phyloP scores from a whole-genome alignment of 2,888 invertebrate genomes.

The Dichetophora obliterata region DNA sequence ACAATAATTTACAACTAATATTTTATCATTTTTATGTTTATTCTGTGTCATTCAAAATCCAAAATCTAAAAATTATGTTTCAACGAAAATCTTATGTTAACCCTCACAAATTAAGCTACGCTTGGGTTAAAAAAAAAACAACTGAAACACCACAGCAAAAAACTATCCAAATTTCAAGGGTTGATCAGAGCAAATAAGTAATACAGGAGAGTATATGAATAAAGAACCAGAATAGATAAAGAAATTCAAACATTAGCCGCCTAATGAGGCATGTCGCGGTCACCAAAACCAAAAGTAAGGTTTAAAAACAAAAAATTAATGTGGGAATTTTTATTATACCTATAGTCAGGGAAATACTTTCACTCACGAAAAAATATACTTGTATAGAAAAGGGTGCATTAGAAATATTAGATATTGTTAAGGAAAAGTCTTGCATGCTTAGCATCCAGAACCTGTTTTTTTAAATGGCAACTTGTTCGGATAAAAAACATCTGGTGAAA shows the following conservation, averaged over 20 bases:
- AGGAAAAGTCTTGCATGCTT: no score
- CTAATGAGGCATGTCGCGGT: constrained; percentile 35
- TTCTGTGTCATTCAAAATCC: no score
- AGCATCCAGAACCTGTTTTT: no score
- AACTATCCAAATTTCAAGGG: not conserved
- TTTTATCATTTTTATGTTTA: no score
- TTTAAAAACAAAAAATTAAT: not conserved
- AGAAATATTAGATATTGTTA: no score
- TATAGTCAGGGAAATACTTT: not conserved
- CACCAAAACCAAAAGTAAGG: not conserved
- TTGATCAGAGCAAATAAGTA: not conserved
- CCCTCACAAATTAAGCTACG: constrained; percentile 3
- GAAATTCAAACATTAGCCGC: not conserved
- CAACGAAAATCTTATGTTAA: no score
- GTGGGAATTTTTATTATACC: not conserved
- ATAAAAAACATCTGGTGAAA: no score
- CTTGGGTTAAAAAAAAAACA: not conserved
- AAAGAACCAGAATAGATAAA: not conserved
- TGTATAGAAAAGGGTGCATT: no score
- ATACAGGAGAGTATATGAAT: not conserved
- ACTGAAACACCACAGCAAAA: not conserved
- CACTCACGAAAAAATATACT: no score
- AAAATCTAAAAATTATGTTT: no score
- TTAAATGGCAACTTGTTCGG: no score
- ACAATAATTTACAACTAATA: no score